Conservation (phyloP, 2,797 vertebrate species). For the Spheniscus humboldti region DNA sequence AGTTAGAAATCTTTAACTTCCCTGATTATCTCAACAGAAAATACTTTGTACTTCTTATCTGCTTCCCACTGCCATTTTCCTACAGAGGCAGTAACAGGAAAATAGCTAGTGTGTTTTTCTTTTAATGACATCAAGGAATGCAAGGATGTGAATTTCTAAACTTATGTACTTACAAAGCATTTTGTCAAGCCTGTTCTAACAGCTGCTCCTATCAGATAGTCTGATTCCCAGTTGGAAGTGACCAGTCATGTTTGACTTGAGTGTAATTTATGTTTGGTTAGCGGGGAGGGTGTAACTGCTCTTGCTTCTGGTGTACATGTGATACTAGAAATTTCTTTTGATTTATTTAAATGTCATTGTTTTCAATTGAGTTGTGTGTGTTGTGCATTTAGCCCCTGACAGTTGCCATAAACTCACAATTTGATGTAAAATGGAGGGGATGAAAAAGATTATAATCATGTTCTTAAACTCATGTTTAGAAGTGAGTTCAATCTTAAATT, state of each 20-base stretch:
- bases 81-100: slow-evolving; percentile 37
- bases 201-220: slow-evolving; percentile 53
- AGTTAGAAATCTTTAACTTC: slow-evolving; percentile 28
- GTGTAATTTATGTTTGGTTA: neutral
- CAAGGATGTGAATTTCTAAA: slow-evolving; percentile 68
- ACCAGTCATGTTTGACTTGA: slow-evolving; percentile 17
- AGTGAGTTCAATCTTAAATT: neutral
- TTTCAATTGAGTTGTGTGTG: neutral
- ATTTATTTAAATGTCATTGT: slow-evolving; percentile 17
- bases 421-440: neutral
- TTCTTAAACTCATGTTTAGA: neutral
- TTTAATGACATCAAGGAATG: slow-evolving; percentile 56
- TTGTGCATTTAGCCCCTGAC: neutral
- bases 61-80: slow-evolving; percentile 38
- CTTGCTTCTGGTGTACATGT: neutral
- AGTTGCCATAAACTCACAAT: neutral
- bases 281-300: neutral
- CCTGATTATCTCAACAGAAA: slow-evolving; percentile 10
- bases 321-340: slow-evolving; percentile 19
- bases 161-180: slow-evolving; percentile 32
- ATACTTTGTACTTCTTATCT: slow-evolving; percentile 63
- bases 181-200: slow-evolving; percentile 28
- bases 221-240: slow-evolving; percentile 46
- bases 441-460: neutral
- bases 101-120: slow-evolving; percentile 11